Evolutionary conservation across 23 tunicate genomes (phyloP).

Genomic region (Styela plicata): DNA sequence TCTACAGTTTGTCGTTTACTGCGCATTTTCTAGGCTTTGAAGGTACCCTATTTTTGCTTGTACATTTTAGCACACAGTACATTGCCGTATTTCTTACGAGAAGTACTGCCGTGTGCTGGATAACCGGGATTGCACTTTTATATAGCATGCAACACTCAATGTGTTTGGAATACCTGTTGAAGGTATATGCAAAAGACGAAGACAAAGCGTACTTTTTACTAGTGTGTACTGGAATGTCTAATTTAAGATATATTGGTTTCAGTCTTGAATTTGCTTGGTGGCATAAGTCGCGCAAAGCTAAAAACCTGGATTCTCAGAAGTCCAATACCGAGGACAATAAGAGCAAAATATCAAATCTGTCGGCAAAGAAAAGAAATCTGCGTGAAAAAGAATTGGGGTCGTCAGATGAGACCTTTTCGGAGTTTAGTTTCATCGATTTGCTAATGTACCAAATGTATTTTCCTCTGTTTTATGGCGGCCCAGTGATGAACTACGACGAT

Average conservation of each 20-base stretch:
- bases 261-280: conserved; percentile 40
- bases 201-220: conserved; percentile 16
- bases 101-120: conserved; percentile 19
- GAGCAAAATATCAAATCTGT: conserved; percentile 2
- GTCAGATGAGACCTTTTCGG: background rate
- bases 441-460: conserved; percentile 65
- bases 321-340: background rate
- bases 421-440: conserved; percentile 20
- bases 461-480: conserved; percentile 77
- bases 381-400: background rate
- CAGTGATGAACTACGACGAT: conserved; percentile 54
- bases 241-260: conserved; percentile 54
- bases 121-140: background rate
- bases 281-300: background rate
- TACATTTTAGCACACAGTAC: background rate
- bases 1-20: background rate
- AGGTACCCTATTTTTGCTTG: background rate
- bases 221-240: conserved; percentile 33
- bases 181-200: background rate
- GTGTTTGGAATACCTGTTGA: background rate
- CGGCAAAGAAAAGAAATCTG: conserved; percentile 18
- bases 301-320: background rate
- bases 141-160: background rate
- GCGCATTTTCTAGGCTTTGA: conserved; percentile 7
- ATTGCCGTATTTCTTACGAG: background rate